phyloP scores from a whole-genome alignment of 2,797 vertebrate species.

The Dipus sagitta region DNA sequence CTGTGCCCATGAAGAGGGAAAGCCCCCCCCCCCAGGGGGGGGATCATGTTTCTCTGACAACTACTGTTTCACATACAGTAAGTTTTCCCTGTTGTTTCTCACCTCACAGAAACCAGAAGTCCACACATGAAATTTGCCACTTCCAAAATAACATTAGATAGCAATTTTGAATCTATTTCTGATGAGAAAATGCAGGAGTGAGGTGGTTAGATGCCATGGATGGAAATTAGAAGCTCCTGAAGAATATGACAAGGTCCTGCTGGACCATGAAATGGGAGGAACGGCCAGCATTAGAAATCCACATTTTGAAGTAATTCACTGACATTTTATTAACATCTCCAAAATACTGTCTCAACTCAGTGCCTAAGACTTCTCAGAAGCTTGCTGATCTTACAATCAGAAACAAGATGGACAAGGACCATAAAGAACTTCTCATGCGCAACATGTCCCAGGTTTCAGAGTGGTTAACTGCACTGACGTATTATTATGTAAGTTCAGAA shows the following conservation, averaged over 20 bases:
- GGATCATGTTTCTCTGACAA: background rate
- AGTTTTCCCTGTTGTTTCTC: background rate
- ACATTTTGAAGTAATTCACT: background rate
- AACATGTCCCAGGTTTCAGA: background rate
- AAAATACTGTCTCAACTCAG: background rate
- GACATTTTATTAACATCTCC: background rate
- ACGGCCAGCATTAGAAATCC: background rate
- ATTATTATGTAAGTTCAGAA: constrained; percentile 15
- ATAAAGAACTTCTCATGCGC: background rate
- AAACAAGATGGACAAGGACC: background rate
- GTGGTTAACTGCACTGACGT: background rate
- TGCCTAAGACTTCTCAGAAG: background rate
- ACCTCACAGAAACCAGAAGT: background rate
- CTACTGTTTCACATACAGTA: background rate
- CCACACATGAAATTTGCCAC: background rate
- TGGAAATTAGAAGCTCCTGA: background rate
- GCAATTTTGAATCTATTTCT: background rate
- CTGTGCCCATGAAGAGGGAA: background rate
- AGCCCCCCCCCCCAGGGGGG: background rate
- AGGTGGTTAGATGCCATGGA: background rate
- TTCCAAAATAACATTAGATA: background rate
- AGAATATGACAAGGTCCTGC: background rate
- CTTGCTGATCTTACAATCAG: background rate
- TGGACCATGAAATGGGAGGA: background rate
- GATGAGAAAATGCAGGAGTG: background rate